Evolutionary conservation across 2,113 vertebrate genomes (phyloP).

Genomic region (Tinamus guttatus): DNA sequence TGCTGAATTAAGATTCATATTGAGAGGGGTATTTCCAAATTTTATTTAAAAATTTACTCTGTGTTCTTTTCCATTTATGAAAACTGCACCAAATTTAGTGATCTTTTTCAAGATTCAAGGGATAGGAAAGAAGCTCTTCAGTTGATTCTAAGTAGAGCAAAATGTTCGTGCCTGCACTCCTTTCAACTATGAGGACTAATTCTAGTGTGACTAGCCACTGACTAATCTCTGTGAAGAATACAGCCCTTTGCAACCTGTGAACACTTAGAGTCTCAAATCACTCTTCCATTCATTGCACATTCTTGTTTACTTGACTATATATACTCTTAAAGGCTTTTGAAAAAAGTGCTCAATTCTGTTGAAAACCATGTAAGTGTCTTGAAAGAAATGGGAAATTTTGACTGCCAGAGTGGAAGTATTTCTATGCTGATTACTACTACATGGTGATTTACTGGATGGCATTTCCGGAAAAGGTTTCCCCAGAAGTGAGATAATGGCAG

Average conservation of each 20-base stretch:
- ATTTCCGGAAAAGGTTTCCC: constrained; percentile 22
- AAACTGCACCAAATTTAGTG: constrained; percentile 21
- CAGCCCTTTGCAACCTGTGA: background rate
- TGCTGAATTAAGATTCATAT: constrained; percentile 19
- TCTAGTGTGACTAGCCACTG: background rate
- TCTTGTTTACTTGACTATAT: background rate
- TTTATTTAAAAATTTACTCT: constrained; percentile 34
- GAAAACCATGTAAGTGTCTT: background rate
- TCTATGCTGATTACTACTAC: background rate
- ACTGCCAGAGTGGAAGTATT: background rate
- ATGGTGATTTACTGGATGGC: background rate
- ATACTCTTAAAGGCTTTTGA: background rate
- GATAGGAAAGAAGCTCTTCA: background rate
- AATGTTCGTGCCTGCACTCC: background rate
- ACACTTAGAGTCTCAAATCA: background rate
- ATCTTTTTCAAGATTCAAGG: background rate
- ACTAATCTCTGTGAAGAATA: background rate
- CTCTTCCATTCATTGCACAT: background rate
- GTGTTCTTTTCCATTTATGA: background rate
- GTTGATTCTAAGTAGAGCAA: background rate
- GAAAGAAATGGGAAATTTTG: background rate
- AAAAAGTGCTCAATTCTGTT: background rate
- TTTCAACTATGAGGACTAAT: background rate
- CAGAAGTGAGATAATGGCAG: constrained; percentile 1
- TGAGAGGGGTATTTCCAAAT: background rate